phyloP scores from a whole-genome alignment of 1,140 invertebrate genomes.

The Drosophila sulfurigaster region DNA sequence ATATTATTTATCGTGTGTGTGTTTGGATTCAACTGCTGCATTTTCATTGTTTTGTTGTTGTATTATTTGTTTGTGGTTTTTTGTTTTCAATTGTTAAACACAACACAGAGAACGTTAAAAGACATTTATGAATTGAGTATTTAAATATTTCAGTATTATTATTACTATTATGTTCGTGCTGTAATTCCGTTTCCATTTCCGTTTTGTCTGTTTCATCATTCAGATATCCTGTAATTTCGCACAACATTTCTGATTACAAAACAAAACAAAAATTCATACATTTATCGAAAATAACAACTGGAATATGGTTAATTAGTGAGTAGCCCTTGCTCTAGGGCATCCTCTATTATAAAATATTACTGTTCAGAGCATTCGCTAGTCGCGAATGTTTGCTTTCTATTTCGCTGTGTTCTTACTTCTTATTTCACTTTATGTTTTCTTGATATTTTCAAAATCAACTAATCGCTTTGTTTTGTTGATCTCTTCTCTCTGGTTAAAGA shows the following conservation, averaged over 20 bases:
- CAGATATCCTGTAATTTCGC: neutral
- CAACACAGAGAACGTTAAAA: slow-evolving; percentile 40
- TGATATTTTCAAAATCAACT: neutral
- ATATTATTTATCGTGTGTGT: neutral
- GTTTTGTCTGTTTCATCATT: neutral
- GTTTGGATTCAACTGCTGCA: no score
- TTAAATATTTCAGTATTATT: neutral
- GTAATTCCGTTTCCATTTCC: neutral
- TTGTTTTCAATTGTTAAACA: slow-evolving; percentile 15
- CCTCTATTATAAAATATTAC: neutral
- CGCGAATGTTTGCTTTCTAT: neutral
- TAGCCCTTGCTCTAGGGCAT: slow-evolving; percentile 3
- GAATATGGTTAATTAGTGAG: neutral
- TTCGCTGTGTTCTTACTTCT: neutral
- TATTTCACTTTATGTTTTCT: neutral
- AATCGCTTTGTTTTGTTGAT: neutral
- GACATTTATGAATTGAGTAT: slow-evolving; percentile 14
- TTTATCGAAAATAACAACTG: no score
- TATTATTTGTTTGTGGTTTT: slow-evolving; percentile 6
- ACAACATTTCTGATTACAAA: neutral
- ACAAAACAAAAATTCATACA: neutral
- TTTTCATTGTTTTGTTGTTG: neutral
- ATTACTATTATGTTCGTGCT: neutral
- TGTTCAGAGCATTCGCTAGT: neutral
- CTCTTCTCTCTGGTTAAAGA: no score